Evolutionary conservation across 2,797 vertebrate species (phyloP).

Genomic region (Octomys mimax): DNA sequence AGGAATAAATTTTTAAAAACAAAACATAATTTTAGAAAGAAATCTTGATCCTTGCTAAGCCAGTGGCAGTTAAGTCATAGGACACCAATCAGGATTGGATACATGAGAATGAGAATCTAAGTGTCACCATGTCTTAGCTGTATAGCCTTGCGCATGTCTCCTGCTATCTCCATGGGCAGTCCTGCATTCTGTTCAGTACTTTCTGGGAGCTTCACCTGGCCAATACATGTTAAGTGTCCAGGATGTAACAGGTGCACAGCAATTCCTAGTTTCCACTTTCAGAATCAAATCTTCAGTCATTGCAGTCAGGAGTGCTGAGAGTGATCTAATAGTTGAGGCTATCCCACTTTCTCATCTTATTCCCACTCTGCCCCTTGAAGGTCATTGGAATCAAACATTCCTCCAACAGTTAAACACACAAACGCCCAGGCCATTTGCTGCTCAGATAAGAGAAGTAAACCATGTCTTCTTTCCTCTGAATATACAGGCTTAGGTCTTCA

Average conservation of each 20-base stretch:
- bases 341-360: not conserved
- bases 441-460: not conserved
- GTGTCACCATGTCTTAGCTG: not conserved
- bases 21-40: not conserved
- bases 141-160: not conserved
- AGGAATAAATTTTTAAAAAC: not conserved
- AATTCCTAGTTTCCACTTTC: not conserved
- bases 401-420: not conserved
- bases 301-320: not conserved
- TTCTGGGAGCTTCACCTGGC: not conserved
- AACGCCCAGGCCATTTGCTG: not conserved
- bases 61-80: not conserved
- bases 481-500: not conserved
- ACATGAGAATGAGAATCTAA: not conserved
- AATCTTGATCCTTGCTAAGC: not conserved
- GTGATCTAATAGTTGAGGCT: not conserved
- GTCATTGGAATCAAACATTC: not conserved
- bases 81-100: not conserved
- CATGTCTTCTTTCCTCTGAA: not conserved
- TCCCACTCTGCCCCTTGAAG: rapidly evolving
- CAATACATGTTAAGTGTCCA: not conserved
- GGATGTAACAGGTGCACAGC: not conserved
- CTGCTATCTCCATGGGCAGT: not conserved
- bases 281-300: not conserved
- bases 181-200: not conserved